Base-by-base conservation (phyloP, 2,888 invertebrate species). In the Parapristionchus giblindavisi region DNA sequence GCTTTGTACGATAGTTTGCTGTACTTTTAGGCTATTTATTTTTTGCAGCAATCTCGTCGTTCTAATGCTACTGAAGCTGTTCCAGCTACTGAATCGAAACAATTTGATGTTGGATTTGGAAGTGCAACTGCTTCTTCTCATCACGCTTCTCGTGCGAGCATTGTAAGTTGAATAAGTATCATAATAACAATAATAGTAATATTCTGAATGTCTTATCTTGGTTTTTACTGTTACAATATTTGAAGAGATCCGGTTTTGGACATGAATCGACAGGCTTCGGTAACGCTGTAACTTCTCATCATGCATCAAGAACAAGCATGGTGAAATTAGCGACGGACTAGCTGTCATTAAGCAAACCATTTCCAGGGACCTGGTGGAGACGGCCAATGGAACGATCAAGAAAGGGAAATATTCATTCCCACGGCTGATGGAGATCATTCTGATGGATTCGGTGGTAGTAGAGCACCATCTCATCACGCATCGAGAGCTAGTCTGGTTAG, bases 401-500 rank as follows among this genome's bases (percentile, higher is more conserved):
- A n/a, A n/a, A n/a, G n/a, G n/a, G n/a, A n/a, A n/a, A n/a, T n/a
- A n/a, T n/a, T n/a, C n/a, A n/a, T n/a, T n/a, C n/a, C n/a, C n/a
- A n/a, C n/a, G n/a, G n/a, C n/a, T n/a, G n/a, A n/a, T n/a, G n/a
- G n/a, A n/a, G n/a, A n/a, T n/a, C n/a, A n/a, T n/a, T n/a, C n/a
- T 21, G 48, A 2, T 29, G 48, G 48, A 66, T 66, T 48, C n/a
- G 48, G 65, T 8, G 48, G 48, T 48, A 32, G 48, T 14, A 51
- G 48, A 48, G 65, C 21, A 14, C 65, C 65, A 2, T 66, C 65
- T 11, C 65, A 66, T 32, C 48, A 66, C 32, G 14, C 65, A 21
- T 66, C 65, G 21, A 66, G 51, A 51, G 65, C 65, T 14, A 66
- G 65, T 24, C 24, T 66, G 38, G 65, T 66, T 32, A 14, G 65